Percentiles rank a stretch among this genome's conserved stretches.
phyloP scores from a whole-genome alignment of 2,888 invertebrate genomes.

The Aphodius sticticus region DNA sequence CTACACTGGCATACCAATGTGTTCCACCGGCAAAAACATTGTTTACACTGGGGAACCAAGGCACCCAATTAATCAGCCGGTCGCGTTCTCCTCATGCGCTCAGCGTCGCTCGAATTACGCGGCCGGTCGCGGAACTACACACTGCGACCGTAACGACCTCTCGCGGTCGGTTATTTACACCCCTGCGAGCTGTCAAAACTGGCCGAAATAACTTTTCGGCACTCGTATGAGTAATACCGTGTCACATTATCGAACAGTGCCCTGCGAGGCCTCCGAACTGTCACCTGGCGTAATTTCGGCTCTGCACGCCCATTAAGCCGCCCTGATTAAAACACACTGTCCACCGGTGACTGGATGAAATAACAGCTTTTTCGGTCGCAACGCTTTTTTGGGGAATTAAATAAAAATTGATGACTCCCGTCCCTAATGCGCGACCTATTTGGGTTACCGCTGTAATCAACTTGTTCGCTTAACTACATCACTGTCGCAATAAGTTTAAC shows the following conservation, averaged over 20 bases:
- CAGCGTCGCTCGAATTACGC: background rate
- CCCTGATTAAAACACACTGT: background rate
- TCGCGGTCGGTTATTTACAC: slow-evolving; percentile 4
- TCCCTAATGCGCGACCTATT: background rate
- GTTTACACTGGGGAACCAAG: background rate
- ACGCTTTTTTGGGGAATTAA: slow-evolving; percentile 4
- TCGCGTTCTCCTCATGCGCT: background rate
- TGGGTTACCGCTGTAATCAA: background rate
- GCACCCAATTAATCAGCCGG: slow-evolving; percentile 4
- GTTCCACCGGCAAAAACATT: background rate
- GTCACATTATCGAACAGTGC: background rate
- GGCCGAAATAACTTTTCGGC: background rate
- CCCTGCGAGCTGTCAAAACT: background rate
- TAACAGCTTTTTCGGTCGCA: background rate
- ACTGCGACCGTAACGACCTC: background rate
- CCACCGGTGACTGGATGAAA: background rate
- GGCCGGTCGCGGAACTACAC: slow-evolving; percentile 4
- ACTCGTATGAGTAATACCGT: background rate
- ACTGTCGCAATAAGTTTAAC: background rate
- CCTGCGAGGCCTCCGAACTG: background rate
- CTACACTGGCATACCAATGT: background rate
- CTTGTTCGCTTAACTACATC: background rate
- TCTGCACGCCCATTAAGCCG: background rate
- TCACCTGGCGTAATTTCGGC: background rate
- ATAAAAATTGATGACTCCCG: background rate